A percentile compares a stretch with the other conserved stretches of the same genome.
phyloP scores from a whole-genome alignment of 1,140 invertebrate genomes.

The Saccostrea glomerata region DNA sequence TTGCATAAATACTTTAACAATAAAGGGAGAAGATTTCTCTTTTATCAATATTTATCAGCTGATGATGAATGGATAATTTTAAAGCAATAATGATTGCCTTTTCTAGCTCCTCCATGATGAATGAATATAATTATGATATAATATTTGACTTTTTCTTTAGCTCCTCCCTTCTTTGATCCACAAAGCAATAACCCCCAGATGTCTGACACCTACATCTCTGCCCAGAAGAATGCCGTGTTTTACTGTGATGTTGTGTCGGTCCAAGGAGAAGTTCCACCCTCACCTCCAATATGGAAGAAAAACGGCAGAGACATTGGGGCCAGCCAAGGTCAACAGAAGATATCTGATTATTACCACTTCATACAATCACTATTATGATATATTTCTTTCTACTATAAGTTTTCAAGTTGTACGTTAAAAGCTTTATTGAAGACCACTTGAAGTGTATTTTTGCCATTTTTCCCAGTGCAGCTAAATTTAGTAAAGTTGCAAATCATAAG shows the following conservation, averaged over 20 bases:
- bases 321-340: not conserved
- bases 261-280: not conserved
- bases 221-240: not conserved
- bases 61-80: not conserved
- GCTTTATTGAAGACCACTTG: no score
- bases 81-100: no score
- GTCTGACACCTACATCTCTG: not conserved
- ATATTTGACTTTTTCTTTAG: not conserved
- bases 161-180: constrained; percentile 31
- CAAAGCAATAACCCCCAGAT: not conserved
- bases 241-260: constrained; percentile 13
- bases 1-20: no score
- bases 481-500: no score
- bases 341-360: not conserved
- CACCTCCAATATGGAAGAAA: constrained; percentile 38
- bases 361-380: not conserved
- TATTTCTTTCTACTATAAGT: not conserved
- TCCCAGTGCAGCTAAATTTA: no score
- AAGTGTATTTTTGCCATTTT: no score
- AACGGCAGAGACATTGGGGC: constrained; percentile 18
- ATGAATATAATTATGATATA: no score
- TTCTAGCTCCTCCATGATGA: not conserved
- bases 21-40: no score
- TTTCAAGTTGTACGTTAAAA: no score
- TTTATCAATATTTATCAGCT: no score